Evolutionary conservation across 1,140 invertebrate genomes (phyloP), one percentile per base, ranked within the genome.

Genomic region (Aphaenogaster ashmeadi): DNA sequence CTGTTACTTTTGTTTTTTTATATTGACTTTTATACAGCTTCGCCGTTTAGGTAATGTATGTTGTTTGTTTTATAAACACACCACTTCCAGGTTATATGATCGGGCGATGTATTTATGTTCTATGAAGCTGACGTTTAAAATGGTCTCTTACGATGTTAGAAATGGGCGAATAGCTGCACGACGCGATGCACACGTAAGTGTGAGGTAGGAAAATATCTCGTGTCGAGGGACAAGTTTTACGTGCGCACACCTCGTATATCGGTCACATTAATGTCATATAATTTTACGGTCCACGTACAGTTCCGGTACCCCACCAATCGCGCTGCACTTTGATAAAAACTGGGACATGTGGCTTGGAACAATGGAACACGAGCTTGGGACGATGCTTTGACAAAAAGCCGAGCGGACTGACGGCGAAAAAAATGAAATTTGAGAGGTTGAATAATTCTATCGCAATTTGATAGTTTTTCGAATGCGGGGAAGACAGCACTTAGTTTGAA

Each of bases 201-300:
- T 52, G 69, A 62, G 77, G 62, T 6, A 83, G 79, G 79, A 71
- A 84, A 84, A 87, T 87, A 87, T 84, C 67, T 47, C 56, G 77
- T 83, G 86, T 58, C 86, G 77, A 66, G 69, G 80, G 66, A 54
- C 86, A 13, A 74, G 41, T 85, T 85, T 85, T 85, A 87, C 71
- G 86, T 33, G 62, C 64, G 66, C 74, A 47, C 86, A 87, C 64
- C 79, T 87, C 79, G 86, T 87, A 87, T 87, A 88, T 88, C 78
- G 85, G 75, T 60, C 69, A 77, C 88, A 93, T 92, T 88, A 92
- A 89, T 92, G 90, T 89, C 90, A 88, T 80, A 90, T 92, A 91
- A 93, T 92, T 93, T 93, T 89, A 93, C 88, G 90, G 87, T 88
- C 84, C 87, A 64, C 66, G 56, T 86, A 87, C 44, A 72, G 72